A percentile compares a stretch with the other conserved stretches of the same genome.
Evolutionary conservation across 2,888 invertebrate species (phyloP).

Genomic region (Fragum fragum): DNA sequence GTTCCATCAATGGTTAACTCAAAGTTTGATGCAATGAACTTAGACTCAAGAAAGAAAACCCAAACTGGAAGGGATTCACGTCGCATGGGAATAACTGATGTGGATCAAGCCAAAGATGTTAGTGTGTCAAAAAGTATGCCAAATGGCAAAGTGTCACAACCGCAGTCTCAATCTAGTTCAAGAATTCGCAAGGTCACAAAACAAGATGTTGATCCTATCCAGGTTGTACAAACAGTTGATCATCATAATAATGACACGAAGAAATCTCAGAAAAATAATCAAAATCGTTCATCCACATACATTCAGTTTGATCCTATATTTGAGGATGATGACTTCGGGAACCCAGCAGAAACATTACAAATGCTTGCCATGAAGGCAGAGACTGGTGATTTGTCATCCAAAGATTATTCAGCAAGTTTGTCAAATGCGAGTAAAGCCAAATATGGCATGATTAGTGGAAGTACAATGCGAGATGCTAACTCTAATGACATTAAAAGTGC

Average conservation of each 20-base stretch:
- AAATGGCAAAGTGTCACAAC: conserved; percentile 21
- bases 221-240: conserved; percentile 65
- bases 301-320: conserved; percentile 82
- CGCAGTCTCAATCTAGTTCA: conserved; percentile 21
- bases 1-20: conserved; percentile 47
- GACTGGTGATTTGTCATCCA: conserved; percentile 39
- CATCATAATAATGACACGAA: conserved; percentile 60
- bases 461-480: conserved; percentile 53
- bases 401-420: conserved; percentile 50
- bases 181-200: conserved; percentile 66
- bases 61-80: conserved; percentile 72
- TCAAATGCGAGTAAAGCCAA: conserved; percentile 56
- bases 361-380: conserved; percentile 18
- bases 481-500: conserved; percentile 56
- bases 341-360: conserved; percentile 48
- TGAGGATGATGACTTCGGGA: conserved; percentile 79
- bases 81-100: conserved; percentile 81
- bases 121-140: conserved; percentile 33
- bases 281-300: conserved; percentile 80
- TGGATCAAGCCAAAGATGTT: conserved; percentile 77
- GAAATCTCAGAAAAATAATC: conserved; percentile 69
- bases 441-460: conserved; percentile 56
- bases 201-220: conserved; percentile 73
- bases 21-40: conserved; percentile 60
- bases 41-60: conserved; percentile 56